Evolutionary conservation across 2,888 invertebrate species (phyloP).

Genomic region (Himalopsyche anomala): DNA sequence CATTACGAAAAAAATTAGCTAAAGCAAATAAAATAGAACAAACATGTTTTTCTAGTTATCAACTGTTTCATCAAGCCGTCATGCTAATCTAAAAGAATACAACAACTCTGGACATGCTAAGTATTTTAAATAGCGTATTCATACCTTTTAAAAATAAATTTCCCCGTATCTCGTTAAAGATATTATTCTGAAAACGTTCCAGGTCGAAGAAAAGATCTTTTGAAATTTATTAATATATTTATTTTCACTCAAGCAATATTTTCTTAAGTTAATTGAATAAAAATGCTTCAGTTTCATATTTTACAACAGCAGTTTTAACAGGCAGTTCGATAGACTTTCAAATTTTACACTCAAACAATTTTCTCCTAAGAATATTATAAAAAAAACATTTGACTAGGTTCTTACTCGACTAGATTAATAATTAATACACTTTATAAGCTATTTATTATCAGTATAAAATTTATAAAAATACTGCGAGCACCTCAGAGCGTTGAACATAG

Average conservation of each 20-base stretch:
- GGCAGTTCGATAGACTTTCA: conserved; percentile 62
- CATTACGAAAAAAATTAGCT: background rate
- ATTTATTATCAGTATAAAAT: conserved; percentile 59
- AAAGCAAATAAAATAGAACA: background rate
- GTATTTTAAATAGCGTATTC: background rate
- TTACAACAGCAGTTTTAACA: conserved; percentile 50
- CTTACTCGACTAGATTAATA: conserved; percentile 64
- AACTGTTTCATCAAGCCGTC: background rate
- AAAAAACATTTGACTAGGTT: conserved; percentile 64
- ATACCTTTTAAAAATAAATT: conserved; percentile 29
- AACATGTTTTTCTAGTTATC: too few species aligned
- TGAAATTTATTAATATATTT: conserved; percentile 58
- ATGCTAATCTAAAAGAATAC: conserved; percentile 27
- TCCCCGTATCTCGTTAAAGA: background rate
- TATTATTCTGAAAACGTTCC: conserved; percentile 55
- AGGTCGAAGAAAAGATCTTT: conserved; percentile 53
- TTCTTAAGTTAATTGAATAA: conserved; percentile 38
- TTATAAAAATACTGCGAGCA: conserved; percentile 62
- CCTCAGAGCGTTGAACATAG: conserved; percentile 59
- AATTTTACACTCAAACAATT: conserved; percentile 60
- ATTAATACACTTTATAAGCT: conserved; percentile 55
- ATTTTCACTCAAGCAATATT: conserved; percentile 63
- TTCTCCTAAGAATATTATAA: conserved; percentile 48
- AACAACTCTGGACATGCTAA: conserved; percentile 23
- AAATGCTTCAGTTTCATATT: conserved; percentile 48